Base-by-base conservation (phyloP, 2,888 invertebrate genomes). In the Hydropsyche betteni region DNA sequence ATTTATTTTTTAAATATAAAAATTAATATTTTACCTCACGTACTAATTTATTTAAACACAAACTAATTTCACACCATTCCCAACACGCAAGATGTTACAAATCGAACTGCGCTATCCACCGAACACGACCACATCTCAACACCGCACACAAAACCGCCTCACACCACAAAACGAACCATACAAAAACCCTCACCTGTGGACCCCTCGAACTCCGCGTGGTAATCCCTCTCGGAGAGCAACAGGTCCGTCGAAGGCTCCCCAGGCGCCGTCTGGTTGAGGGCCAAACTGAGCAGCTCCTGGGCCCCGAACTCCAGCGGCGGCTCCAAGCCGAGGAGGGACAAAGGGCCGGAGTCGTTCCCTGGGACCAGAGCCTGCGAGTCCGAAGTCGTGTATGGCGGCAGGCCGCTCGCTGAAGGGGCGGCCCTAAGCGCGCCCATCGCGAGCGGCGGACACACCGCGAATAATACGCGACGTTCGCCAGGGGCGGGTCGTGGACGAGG, bases 161-260 rank as follows among this genome's bases (percentile, higher is more conserved):
- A 44, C 44, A 44, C 44, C 44, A 44, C 44, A 44, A 44, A 24
- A 24, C 1, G 2, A 24, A 24, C 24, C 24, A 24, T 24, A 24
- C 24, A 24, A 24, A 24, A 24, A 24, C 24, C 24, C 24, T 24
- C 24, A 44, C 44, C 44, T 44, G 44, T 10, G 7, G 44, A 44
- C 6, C 10, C 44, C 10, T 64, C 36, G 36, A 6, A 34, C 5
- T 36, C 12, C 10, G 12, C 64, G 36, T 36, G 34, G 24, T 58
- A 58, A n/a, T 64, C 12, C 24, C 12, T n/a, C n/a, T 64, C 72
- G 53, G 70, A 52, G 72, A 72, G 72, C 72, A 72, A 72, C 72
- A 72, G 72, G 72, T 72, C 72, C 24, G 72, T 36, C 16, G 38
- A 14, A 16, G 72, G 72, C 36, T 72, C 58, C 58, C 58, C 70